These are phyloP conservation scores for Neelides folsomi DNA, from an alignment of 2,888 invertebrate genomes.

Conservation along the genomic window DNA sequence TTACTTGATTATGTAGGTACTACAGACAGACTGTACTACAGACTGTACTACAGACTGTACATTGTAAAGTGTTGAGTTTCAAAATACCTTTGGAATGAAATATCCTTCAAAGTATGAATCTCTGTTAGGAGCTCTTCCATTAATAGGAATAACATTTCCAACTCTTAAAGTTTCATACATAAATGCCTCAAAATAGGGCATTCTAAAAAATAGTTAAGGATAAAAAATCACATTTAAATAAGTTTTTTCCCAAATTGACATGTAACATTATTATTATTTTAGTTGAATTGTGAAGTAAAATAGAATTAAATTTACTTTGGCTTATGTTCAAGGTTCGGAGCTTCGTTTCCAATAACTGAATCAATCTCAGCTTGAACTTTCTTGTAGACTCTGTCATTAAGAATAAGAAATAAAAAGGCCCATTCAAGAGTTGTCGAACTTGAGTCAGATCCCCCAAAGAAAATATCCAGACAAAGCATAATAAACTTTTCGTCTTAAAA, in stretches of 20 bases:
- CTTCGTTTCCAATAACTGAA: conserved; percentile 12
- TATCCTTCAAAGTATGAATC: conserved; percentile 11
- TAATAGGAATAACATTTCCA: conserved; percentile 12
- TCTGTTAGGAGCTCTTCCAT: conserved; percentile 6
- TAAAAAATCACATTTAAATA: no score
- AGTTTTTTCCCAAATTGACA: neutral
- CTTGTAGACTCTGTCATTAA: conserved; percentile 11
- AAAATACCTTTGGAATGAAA: conserved; percentile 13
- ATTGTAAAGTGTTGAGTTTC: no score
- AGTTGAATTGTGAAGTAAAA: no score
- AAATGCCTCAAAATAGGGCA: conserved; percentile 21
- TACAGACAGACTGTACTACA: no score
- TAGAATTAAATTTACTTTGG: conserved; percentile 2
- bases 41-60: no score
- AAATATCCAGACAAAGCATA: conserved; percentile 14
- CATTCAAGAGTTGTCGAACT: conserved; percentile 17
- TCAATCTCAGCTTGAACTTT: conserved; percentile 21
- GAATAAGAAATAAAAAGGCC: conserved; percentile 19
- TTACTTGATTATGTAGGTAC: no score
- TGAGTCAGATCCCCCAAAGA: conserved; percentile 19
- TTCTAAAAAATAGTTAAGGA: conserved; percentile 3
- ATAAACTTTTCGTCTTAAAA: conserved; percentile 15
- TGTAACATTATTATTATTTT: neutral
- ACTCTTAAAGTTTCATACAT: conserved; percentile 15
- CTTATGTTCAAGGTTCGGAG: conserved; percentile 13